Conservation (phyloP, 2,113 vertebrate species). For the Heliornis fulica region DNA sequence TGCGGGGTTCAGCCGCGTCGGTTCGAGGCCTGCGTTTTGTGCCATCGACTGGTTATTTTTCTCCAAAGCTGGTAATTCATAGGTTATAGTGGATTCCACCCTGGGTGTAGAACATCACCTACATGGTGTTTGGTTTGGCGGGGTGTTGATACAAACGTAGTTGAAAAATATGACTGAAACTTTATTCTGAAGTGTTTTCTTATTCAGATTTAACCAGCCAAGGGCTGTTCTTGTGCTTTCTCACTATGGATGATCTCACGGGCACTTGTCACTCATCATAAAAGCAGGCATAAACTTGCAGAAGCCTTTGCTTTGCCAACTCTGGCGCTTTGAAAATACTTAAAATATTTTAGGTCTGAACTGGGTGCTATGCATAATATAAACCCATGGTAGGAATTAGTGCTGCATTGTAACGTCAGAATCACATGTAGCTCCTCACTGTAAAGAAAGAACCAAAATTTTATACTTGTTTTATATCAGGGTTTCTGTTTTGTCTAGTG, state of each 20-base stretch:
- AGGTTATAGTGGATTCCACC: not conserved
- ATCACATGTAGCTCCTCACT: not conserved
- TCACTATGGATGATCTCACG: not conserved
- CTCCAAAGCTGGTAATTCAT: not conserved
- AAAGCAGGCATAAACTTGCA: not conserved
- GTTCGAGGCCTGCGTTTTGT: not conserved
- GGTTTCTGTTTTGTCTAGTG: not conserved
- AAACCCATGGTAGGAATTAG: not conserved
- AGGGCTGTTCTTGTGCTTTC: not conserved
- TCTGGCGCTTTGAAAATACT: not conserved
- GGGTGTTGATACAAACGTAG: not conserved
- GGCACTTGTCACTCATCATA: not conserved
- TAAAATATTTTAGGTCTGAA: not conserved
- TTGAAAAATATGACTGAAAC: not conserved
- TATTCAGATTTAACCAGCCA: not conserved
- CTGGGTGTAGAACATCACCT: fast-evolving
- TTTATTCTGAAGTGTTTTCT: not conserved
- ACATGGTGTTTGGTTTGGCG: not conserved
- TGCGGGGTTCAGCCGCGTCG: fast-evolving
- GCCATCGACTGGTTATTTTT: fast-evolving
- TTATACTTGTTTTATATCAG: not conserved
- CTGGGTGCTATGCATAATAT: not conserved
- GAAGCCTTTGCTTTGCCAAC: not conserved
- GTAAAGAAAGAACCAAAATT: not conserved
- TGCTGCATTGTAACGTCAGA: not conserved